Evolutionary conservation across 1,140 invertebrate species (phyloP).

Genomic region (Musca vetustissima): DNA sequence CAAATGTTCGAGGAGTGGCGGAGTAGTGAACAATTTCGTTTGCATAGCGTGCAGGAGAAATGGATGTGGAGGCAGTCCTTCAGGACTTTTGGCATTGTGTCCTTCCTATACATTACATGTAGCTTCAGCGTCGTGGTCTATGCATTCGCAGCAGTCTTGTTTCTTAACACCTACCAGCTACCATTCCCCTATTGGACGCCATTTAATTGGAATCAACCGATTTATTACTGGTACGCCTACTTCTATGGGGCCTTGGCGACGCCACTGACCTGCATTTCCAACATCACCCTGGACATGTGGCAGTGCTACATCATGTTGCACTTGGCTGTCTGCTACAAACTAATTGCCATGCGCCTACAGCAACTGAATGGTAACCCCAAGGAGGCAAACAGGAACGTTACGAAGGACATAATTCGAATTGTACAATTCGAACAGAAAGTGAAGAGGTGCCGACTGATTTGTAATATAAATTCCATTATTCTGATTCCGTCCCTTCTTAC

Average conservation of each 20-base stretch:
- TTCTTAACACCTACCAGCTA: slow-evolving; percentile 36
- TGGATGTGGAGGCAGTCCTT: slow-evolving; percentile 35
- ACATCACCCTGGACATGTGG: slow-evolving; percentile 40
- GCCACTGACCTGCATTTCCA: slow-evolving; percentile 44
- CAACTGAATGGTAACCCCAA: slow-evolving; percentile 26
- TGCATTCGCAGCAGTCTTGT: slow-evolving; percentile 36
- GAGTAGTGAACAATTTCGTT: slow-evolving; percentile 10
- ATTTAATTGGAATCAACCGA: slow-evolving; percentile 39
- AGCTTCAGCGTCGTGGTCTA: slow-evolving; percentile 38
- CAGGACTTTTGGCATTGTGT: slow-evolving; percentile 33
- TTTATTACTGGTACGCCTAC: slow-evolving; percentile 40
- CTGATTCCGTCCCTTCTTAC: neutral
- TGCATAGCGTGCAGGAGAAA: slow-evolving; percentile 29
- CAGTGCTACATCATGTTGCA: slow-evolving; percentile 48
- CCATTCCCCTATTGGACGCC: slow-evolving; percentile 46
- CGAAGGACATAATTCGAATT: slow-evolving; percentile 29
- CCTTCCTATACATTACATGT: slow-evolving; percentile 34
- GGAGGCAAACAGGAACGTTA: neutral
- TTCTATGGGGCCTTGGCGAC: slow-evolving; percentile 39
- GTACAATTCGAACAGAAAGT: slow-evolving; percentile 36
- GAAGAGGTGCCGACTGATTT: slow-evolving; percentile 18
- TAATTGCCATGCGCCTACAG: slow-evolving; percentile 37
- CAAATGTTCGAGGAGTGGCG: slow-evolving; percentile 34
- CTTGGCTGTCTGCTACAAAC: slow-evolving; percentile 37
- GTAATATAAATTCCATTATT: neutral